Evolutionary conservation across 2,113 vertebrate genomes (phyloP).

Genomic region (Blennius ocellaris): DNA sequence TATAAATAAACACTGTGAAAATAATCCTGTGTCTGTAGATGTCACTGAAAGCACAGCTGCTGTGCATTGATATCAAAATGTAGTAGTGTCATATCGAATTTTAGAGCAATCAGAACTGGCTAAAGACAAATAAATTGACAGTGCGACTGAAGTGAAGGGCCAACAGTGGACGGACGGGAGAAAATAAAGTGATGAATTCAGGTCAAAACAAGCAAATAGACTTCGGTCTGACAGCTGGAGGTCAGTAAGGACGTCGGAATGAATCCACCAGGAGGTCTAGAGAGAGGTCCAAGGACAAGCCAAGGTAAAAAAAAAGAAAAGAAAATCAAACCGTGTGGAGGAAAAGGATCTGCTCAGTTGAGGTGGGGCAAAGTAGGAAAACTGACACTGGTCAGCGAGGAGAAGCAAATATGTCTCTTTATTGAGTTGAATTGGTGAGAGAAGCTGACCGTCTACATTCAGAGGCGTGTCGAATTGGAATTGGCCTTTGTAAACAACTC

Average conservation of each 20-base stretch:
- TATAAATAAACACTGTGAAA: too few relatives aligned
- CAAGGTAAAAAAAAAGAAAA: neutral
- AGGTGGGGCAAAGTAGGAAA: neutral
- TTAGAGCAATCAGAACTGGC: too few relatives aligned
- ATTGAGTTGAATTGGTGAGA: too few relatives aligned
- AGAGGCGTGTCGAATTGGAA: too few relatives aligned
- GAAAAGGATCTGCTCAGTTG: rapidly evolving
- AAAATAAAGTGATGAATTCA: neutral
- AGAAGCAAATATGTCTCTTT: too few relatives aligned
- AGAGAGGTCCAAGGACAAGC: neutral
- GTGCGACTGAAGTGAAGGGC: neutral
- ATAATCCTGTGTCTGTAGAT: too few relatives aligned
- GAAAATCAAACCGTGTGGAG: neutral
- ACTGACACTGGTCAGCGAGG: neutral
- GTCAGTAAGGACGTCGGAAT: neutral
- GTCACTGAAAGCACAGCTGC: too few relatives aligned
- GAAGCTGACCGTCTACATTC: too few relatives aligned
- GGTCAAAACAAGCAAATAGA: neutral
- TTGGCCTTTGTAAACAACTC: too few relatives aligned
- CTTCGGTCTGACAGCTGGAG: neutral
- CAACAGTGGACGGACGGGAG: too few relatives aligned
- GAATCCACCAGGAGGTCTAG: neutral
- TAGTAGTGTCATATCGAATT: too few relatives aligned
- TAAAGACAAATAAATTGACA: neutral
- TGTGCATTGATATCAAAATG: too few relatives aligned